These are phyloP conservation scores for Felis catus DNA, from an alignment of 2,113 vertebrate genomes.

Conservation along the genomic window DNA sequence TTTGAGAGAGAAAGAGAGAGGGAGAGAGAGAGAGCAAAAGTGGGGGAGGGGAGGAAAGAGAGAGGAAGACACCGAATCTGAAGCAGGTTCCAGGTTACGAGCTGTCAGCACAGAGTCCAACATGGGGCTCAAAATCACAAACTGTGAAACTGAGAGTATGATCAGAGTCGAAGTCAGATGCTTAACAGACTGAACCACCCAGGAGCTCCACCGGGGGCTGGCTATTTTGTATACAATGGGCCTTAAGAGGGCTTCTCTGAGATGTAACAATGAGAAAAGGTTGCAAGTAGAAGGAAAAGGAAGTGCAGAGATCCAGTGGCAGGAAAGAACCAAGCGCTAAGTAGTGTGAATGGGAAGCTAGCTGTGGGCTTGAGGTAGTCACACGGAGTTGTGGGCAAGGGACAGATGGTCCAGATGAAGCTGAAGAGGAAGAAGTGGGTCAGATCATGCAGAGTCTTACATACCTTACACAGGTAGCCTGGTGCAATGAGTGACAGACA, in stretches of 20 bases:
- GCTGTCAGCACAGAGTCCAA: too few species aligned
- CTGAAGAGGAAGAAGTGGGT: neutral
- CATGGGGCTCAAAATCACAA: too few species aligned
- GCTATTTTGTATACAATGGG: neutral
- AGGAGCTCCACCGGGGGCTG: too few species aligned
- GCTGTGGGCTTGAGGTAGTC: neutral
- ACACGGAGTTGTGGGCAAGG: neutral
- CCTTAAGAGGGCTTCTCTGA: neutral
- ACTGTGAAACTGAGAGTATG: too few species aligned
- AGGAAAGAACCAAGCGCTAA: neutral
- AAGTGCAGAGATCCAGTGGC: neutral
- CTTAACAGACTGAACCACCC: too few species aligned
- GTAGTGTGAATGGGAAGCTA: neutral
- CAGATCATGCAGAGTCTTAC: neutral
- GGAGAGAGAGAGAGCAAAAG: too few species aligned
- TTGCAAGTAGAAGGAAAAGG: neutral
- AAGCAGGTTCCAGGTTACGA: too few species aligned
- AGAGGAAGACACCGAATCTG: too few species aligned
- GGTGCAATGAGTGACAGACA: neutral
- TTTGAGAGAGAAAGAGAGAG: too few species aligned
- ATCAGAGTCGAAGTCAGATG: too few species aligned
- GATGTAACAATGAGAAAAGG: neutral
- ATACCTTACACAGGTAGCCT: neutral
- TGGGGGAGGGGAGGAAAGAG: too few species aligned
- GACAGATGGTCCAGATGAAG: neutral